A percentile compares a stretch with the other conserved stretches of the same genome.
Conservation (phyloP, 1,140 invertebrate species). For the Heliconius himera region DNA sequence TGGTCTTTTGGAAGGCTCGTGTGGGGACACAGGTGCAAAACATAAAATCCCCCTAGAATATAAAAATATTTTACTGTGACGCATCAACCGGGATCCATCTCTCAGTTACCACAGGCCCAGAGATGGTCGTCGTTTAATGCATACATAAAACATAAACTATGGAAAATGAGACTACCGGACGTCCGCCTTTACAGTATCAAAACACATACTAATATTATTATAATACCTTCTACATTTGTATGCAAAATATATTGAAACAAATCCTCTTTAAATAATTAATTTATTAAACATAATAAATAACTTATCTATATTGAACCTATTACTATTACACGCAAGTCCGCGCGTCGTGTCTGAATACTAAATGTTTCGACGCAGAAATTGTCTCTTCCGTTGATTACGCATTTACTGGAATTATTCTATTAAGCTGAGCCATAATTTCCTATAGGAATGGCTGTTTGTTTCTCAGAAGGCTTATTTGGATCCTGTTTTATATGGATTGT, state of each 20-base stretch:
- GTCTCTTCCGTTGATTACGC: constrained; percentile 28
- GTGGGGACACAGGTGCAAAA: too few species aligned
- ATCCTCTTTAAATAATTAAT: constrained; percentile 9
- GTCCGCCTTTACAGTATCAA: too few species aligned
- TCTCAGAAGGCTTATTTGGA: constrained; percentile 3
- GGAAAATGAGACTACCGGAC: too few species aligned
- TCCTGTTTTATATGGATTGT: neutral
- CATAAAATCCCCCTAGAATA: too few species aligned
- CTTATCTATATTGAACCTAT: neutral
- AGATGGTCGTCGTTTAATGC: too few species aligned
- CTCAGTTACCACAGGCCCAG: too few species aligned
- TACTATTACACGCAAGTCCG: neutral
- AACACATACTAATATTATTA: neutral
- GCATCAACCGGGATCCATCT: too few species aligned
- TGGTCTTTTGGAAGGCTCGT: too few species aligned
- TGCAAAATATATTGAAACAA: neutral
- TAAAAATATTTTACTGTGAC: too few species aligned
- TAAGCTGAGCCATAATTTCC: constrained; percentile 12
- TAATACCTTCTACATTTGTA: neutral
- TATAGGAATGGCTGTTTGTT: neutral
- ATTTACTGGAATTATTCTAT: constrained; percentile 27
- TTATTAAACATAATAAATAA: neutral
- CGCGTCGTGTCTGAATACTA: constrained; percentile 1
- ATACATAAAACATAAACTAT: too few species aligned
- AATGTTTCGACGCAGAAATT: constrained; percentile 10